These are phyloP conservation scores for Orthonyx spaldingii DNA, from an alignment of 2,113 vertebrate species.

Conservation along the genomic window DNA sequence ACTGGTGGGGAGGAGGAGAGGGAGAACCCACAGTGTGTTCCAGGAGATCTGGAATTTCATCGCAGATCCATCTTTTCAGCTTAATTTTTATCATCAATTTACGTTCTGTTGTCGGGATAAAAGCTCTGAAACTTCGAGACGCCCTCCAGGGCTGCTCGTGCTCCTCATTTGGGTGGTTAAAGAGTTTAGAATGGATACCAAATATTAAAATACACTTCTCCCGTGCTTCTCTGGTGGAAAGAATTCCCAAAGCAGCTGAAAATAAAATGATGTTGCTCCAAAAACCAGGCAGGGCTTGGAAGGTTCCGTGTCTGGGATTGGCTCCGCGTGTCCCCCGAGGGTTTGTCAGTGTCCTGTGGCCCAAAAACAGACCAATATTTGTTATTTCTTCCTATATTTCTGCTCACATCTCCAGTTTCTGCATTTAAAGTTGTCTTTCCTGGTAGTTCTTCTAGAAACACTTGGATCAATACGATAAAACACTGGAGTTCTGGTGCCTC, in stretches of 20 bases:
- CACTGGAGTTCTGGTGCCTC: neutral
- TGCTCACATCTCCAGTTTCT: accelerated
- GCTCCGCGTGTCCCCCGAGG: accelerated
- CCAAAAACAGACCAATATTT: neutral
- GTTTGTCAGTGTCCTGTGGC: accelerated
- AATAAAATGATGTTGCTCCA: neutral
- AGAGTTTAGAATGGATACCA: neutral
- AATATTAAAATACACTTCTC: neutral
- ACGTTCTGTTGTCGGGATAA: neutral
- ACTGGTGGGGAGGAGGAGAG: accelerated
- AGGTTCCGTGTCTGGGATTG: neutral
- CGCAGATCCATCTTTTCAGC: neutral
- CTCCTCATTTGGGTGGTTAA: neutral
- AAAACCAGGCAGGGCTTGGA: neutral
- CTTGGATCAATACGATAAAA: accelerated
- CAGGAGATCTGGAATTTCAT: neutral
- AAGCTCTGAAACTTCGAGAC: accelerated
- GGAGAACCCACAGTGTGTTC: accelerated
- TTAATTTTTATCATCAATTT: accelerated
- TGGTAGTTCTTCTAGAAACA: neutral
- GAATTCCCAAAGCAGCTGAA: neutral
- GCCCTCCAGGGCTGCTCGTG: accelerated
- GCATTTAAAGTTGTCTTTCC: neutral
- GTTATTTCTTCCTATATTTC: neutral
- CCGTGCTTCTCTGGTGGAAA: neutral